Base-by-base conservation (phyloP, 2,113 vertebrate species). In the Camelus bactrianus region DNA sequence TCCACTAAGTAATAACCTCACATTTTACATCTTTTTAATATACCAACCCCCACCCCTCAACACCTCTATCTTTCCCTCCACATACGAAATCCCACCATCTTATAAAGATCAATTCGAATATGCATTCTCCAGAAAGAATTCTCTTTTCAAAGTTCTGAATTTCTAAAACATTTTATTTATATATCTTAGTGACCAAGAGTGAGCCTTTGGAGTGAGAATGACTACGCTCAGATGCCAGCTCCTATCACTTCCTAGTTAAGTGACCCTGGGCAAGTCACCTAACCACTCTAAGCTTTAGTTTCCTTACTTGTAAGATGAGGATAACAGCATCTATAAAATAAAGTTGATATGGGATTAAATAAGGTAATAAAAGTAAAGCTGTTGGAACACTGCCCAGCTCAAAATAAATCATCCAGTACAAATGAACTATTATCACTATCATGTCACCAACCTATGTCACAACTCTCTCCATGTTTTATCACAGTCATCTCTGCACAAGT, bases 61-160 rank as follows among this genome's bases (percentile, higher is more conserved):
- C 13, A 75, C 22, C 38, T 58, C 8, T 62, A 62, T 82, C 17
- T 79, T 69, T 19, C 16, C 5, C 58, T 69, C 46, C 64, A 82
- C 22, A 48, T 56, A 62, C 22, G 46, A 95, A 94, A 85, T 88
- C 26, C 48, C 20, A 92, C 35, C 24, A 75, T 77, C 58, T 70
- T 22, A 24, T 92, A 79, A 91, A 93, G 54, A 35, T 95, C 65
- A 89, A 75, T 32, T 82, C 82, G 90, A 82, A 91, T 64, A 48
- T 46, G 65, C 42, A 84, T 46, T 72, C 73, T 83, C 56, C 89
- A 89, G 16, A 32, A 88, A 75, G 30, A 64, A 93, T 20, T 83
- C 28, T 64, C 70, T 94, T 80, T 46, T 93, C 64, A 52, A 85
- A 97, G 46, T 70, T 95, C 54, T 91, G 48, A 96, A 86, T 94